Evolutionary conservation across 1,140 invertebrate genomes (phyloP), one percentile per base, ranked within the genome.

Genomic region (Bicyclus anynana): DNA sequence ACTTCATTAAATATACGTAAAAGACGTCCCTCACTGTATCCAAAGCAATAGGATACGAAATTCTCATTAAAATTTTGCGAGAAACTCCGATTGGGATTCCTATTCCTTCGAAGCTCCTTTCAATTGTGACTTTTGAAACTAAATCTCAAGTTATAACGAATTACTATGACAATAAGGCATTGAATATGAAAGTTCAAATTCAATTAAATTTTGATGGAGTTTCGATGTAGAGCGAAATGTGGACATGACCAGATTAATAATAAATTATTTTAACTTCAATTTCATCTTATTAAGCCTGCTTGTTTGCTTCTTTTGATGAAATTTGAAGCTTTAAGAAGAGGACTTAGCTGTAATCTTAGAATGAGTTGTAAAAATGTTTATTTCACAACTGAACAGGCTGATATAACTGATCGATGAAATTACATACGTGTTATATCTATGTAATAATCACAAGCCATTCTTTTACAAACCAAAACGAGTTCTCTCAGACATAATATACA

Each of bases 31-130:
- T 12, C 52, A 56, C 67, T 72, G 67, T 78, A 73, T 72, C 67
- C 62, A 71, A 77, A 76, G 72, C 72, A 72, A 69, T 71, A 67
- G 73, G 74, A 77, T 80, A 77, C 74, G 77, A 83, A 79, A 66
- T 78, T 78, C 78, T 81, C 73, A 84, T 84, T 80, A 81, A 84
- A 80, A 84, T 81, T 75, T 75, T 65, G 69, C 71, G 65, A 58
- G 65, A 59, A 73, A 77, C 51, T 60, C 29, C 46, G n/a, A 51
- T 65, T 78, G 63, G 62, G 65, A 74, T 66, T 74, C 69, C 67
- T 59, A 67, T 67, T 70, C 56, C 65, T 62, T 59, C 66, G 67
- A 62, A 67, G 59, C 63, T 71, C 67, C 67, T 72, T 77, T 77
- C 70, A 80, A 83, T 75, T 74, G 69, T 62, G 68, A 62, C 80